Percentiles rank a stretch among this genome's conserved stretches.
phyloP scores from a whole-genome alignment of 2,888 invertebrate genomes.

The Panzeria rudis region DNA sequence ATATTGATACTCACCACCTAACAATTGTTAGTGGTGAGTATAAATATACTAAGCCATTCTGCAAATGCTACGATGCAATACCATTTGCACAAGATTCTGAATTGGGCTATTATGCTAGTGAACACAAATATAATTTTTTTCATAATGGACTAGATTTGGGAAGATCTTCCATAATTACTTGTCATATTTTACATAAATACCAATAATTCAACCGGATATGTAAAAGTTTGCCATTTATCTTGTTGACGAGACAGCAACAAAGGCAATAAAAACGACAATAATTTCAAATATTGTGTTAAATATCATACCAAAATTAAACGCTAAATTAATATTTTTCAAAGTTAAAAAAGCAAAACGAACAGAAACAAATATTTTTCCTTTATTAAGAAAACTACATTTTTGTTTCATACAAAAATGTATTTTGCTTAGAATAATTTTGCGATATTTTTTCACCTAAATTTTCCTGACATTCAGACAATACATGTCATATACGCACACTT shows the following conservation, averaged over 20 bases:
- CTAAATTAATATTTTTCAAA: conserved; percentile 69
- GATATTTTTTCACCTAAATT: conserved; percentile 45
- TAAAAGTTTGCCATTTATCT: conserved; percentile 53
- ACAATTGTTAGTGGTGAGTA: too few species aligned
- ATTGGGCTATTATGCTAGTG: too few species aligned
- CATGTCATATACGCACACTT: conserved; percentile 68
- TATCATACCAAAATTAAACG: conserved; percentile 66
- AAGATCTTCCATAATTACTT: too few species aligned
- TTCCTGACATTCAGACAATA: conserved; percentile 69
- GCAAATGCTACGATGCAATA: too few species aligned
- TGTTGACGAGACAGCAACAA: conserved; percentile 27
- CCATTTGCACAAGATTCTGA: too few species aligned
- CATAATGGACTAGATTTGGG: too few species aligned
- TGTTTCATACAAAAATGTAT: neutral
- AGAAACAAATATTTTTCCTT: neutral
- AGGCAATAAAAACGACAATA: conserved; percentile 40
- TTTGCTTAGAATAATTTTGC: conserved; percentile 31
- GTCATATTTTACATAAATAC: neutral
- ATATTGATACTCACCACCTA: too few species aligned
- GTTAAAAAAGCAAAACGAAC: conserved; percentile 50
- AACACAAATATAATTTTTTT: too few species aligned
- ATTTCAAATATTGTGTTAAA: conserved; percentile 43
- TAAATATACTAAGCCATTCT: too few species aligned
- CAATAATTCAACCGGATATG: conserved; percentile 53
- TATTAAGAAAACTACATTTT: conserved; percentile 30